Evolutionary conservation across 2,888 invertebrate genomes (phyloP).

Genomic region (Liodrosophila aerea): DNA sequence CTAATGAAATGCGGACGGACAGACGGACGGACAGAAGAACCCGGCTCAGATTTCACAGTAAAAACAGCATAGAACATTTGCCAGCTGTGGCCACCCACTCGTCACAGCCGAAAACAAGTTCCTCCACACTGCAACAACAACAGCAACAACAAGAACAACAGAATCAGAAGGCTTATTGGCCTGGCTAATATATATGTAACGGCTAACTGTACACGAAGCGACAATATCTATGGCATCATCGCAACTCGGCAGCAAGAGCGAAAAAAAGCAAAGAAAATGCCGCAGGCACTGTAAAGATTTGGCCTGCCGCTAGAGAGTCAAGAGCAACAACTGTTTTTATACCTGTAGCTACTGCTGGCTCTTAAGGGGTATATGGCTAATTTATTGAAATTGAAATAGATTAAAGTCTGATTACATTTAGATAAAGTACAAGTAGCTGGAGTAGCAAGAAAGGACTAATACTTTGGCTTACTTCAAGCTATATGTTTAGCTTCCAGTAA

Average conservation of each 20-base stretch:
- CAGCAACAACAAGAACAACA: neutral
- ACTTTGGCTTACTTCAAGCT: too few relatives aligned
- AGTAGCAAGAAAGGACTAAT: too few relatives aligned
- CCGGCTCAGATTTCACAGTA: conserved; percentile 21
- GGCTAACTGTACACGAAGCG: conserved; percentile 75
- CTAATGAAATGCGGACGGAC: conserved; percentile 63
- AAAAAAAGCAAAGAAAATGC: conserved; percentile 6
- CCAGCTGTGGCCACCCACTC: conserved; percentile 71
- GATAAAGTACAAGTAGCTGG: neutral
- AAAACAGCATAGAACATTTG: conserved; percentile 17
- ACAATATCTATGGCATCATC: conserved; percentile 72
- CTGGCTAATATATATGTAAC: conserved; percentile 75
- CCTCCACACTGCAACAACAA: neutral
- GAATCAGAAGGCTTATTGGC: conserved; percentile 3
- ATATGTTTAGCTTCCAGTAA: too few relatives aligned
- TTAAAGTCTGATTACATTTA: too few relatives aligned
- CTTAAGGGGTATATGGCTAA: too few relatives aligned
- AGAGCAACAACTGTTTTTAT: conserved; percentile 31
- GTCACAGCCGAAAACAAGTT: conserved; percentile 53
- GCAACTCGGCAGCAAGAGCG: conserved; percentile 16
- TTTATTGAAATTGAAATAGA: too few relatives aligned
- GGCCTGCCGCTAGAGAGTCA: conserved; percentile 8
- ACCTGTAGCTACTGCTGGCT: conserved; percentile 1
- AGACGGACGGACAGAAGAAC: neutral
- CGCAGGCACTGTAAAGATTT: conserved; percentile 39